Percentiles rank a stretch among this genome's conserved stretches.
Conservation (phyloP, 2,888 invertebrate genomes). For the Rhamnusium bicolor region DNA sequence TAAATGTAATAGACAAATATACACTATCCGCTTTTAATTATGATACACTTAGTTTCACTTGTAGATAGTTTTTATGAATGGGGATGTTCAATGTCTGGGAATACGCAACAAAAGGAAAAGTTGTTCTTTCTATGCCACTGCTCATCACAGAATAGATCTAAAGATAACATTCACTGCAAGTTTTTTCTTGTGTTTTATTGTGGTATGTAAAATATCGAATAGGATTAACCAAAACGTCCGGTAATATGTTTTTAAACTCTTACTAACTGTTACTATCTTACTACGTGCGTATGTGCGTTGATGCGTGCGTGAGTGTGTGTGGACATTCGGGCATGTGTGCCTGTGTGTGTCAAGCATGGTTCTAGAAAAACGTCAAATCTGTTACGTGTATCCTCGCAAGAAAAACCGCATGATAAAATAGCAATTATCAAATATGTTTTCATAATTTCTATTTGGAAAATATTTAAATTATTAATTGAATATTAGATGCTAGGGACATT, state of each 20-base stretch:
- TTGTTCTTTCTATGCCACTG: constrained; percentile 53
- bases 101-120: constrained; percentile 39
- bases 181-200: constrained; percentile 23
- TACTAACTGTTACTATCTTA: background rate
- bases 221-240: constrained; percentile 14
- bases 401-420: no score
- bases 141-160: constrained; percentile 50
- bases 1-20: background rate
- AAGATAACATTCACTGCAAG: constrained; percentile 51
- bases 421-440: no score
- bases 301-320: no score
- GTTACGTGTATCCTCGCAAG: no score
- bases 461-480: no score
- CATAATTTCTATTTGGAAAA: no score
- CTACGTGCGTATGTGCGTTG: no score
- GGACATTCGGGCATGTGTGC: no score
- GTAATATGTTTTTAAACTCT: background rate
- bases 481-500: no score
- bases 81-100: constrained; percentile 23
- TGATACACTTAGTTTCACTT: constrained; percentile 1
- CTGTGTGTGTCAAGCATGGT: no score
- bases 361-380: no score
- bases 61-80: constrained; percentile 5
- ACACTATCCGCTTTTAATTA: constrained; percentile 4
- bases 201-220: background rate